phyloP scores from a whole-genome alignment of 2,888 invertebrate species.

The Eupithecia subumbrata region DNA sequence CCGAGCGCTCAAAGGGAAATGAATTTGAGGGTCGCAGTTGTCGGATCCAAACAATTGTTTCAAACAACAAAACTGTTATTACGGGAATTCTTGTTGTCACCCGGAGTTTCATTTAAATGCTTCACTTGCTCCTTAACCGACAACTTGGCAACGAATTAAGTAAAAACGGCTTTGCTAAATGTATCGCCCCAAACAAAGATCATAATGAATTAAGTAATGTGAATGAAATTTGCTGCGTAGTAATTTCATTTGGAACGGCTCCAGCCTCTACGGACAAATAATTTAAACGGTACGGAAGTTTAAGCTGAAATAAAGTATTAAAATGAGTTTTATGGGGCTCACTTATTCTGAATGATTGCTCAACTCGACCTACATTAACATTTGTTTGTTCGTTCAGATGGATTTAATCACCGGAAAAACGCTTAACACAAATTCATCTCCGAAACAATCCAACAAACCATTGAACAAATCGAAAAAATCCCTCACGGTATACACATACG shows the following conservation, averaged over 20 bases:
- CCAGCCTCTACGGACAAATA: constrained; percentile 78
- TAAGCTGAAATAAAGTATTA: constrained; percentile 80
- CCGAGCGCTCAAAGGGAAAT: constrained; percentile 31
- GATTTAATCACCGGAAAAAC: constrained; percentile 41
- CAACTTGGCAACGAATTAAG: constrained; percentile 59
- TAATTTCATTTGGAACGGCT: constrained; percentile 81
- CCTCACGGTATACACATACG: constrained; percentile 53
- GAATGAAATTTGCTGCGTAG: constrained; percentile 72
- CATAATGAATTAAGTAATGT: constrained; percentile 71
- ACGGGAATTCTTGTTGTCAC: constrained; percentile 51
- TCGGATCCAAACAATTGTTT: constrained; percentile 47
- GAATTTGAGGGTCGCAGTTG: constrained; percentile 46
- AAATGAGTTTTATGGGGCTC: constrained; percentile 74
- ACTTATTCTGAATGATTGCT: constrained; percentile 75
- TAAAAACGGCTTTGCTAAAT: constrained; percentile 57
- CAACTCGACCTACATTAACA: constrained; percentile 68
- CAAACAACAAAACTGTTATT: constrained; percentile 52
- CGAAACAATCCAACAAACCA: constrained; percentile 57
- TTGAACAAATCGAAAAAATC: constrained; percentile 61
- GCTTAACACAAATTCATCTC: constrained; percentile 31
- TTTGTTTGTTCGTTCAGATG: constrained; percentile 56
- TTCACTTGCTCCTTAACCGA: constrained; percentile 49
- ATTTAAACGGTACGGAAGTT: constrained; percentile 79
- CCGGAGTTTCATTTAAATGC: constrained; percentile 52
- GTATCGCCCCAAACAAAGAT: constrained; percentile 61